Conservation (phyloP, 2,888 invertebrate species). For the Dynastes tityus region DNA sequence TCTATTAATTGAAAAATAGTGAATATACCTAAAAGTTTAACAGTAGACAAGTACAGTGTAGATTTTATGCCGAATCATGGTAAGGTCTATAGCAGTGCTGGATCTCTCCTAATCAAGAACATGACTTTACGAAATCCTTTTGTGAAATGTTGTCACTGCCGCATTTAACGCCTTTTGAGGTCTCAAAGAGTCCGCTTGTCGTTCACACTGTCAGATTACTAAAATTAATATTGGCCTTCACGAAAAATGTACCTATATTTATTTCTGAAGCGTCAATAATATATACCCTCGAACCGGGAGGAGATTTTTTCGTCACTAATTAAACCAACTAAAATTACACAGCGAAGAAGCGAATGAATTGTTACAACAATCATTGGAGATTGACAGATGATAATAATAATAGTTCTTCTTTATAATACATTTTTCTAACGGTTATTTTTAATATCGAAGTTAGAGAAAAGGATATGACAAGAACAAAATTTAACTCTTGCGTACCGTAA, state of each 20-base stretch:
- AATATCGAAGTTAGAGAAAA: conserved; percentile 1
- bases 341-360: conserved; percentile 27
- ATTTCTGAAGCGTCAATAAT: conserved; percentile 57
- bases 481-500: background rate
- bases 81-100: conserved; percentile 66
- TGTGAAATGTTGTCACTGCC: conserved; percentile 69
- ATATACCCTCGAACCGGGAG: conserved; percentile 3
- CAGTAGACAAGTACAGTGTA: conserved; percentile 54
- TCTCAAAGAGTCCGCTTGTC: conserved; percentile 62
- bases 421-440: conserved; percentile 20
- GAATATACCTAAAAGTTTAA: conserved; percentile 53
- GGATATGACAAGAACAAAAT: background rate
- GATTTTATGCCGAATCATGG: conserved; percentile 68
- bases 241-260: conserved; percentile 57
- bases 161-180: conserved; percentile 63
- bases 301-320: conserved; percentile 40
- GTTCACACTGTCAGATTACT: conserved; percentile 65
- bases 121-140: conserved; percentile 66
- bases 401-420: conserved; percentile 2
- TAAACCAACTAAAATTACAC: conserved; percentile 41
- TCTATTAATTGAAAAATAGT: conserved; percentile 55
- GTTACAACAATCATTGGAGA: conserved; percentile 23
- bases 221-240: conserved; percentile 64
- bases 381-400: conserved; percentile 43
- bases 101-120: conserved; percentile 70